Conservation (phyloP, 1,140 invertebrate species). For the Bombus terrestris region DNA sequence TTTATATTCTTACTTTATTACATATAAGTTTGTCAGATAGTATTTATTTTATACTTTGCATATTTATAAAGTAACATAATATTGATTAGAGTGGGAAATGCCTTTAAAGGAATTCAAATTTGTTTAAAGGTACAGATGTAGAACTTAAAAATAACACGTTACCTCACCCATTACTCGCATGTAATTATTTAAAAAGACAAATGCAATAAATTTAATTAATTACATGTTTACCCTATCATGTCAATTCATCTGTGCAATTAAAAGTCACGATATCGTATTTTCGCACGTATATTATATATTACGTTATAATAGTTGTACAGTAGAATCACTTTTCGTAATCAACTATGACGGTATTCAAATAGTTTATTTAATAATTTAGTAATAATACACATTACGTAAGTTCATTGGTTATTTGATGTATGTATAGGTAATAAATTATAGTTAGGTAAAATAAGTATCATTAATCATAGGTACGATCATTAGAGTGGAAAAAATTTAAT, state of each 20-base stretch:
- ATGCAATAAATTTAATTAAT: neutral
- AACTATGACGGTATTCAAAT: neutral
- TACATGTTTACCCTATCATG: neutral
- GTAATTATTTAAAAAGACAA: neutral
- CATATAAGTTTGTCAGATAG: neutral
- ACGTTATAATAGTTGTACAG: too few relatives aligned
- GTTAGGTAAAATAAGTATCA: neutral
- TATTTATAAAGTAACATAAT: neutral
- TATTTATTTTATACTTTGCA: neutral
- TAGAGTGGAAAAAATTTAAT: too few relatives aligned
- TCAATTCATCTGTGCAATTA: neutral
- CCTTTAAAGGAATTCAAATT: neutral
- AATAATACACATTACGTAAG: slow-evolving; percentile 23
- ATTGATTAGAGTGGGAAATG: neutral
- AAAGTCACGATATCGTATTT: neutral
- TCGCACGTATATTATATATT: neutral
- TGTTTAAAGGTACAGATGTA: neutral
- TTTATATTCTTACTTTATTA: neutral
- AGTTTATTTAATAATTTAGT: neutral
- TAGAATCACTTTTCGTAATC: neutral
- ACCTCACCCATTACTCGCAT: neutral
- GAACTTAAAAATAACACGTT: slow-evolving; percentile 17
- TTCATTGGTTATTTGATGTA: neutral
- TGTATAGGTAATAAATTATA: neutral
- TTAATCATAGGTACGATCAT: neutral